Evolutionary conservation across 1,140 invertebrate genomes (phyloP), one percentile per base, ranked within the genome.

Genomic region (Arion vulgaris): DNA sequence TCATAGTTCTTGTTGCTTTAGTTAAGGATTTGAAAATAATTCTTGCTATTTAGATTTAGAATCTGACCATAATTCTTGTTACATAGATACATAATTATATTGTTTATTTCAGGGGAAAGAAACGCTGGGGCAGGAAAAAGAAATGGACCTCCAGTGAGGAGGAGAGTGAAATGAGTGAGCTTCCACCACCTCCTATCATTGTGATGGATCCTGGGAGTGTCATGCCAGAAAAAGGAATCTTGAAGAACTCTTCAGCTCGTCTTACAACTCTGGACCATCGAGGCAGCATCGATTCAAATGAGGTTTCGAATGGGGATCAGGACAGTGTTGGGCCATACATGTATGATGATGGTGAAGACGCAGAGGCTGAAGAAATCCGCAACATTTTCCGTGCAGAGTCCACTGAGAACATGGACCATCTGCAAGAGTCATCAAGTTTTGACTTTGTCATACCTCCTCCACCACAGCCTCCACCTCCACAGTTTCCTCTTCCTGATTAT

Each of bases 141-240:
- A 87, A 86, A 39, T 76, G 85, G 34, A 74, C 81, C 32, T 88
- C 87, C 26, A 88, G 87, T 84, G 90, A 89, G 72, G 89, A 90
- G 57, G 90, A 91, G 34, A 91, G 89, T 87, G 90, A 91, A 71
- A 83, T 90, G 53, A 87, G 87, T 53, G 88, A 90, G 81, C 80
- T 90, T 45, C 89, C 90, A 28, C 89, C 89, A 36, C 90, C 90
- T 34, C 90, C 90, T 1, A 86, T 91, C 23, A 91, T 91, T 38
- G 87, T 91, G 26, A 87, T 86, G 28, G 87, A 90, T 57, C 90
- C 90, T 26, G 85, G 89, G 75, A 89, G 87, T 83, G 86, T 86
- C n/a, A 87, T 86, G 85, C 90, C 90, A 45, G 90, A 89, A 66
- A 87, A 87, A 51, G 89, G 90, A 1, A 91, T 91, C 71, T 84